Conservation (phyloP, 2,797 vertebrate species). For the Sciurus vulgaris region DNA sequence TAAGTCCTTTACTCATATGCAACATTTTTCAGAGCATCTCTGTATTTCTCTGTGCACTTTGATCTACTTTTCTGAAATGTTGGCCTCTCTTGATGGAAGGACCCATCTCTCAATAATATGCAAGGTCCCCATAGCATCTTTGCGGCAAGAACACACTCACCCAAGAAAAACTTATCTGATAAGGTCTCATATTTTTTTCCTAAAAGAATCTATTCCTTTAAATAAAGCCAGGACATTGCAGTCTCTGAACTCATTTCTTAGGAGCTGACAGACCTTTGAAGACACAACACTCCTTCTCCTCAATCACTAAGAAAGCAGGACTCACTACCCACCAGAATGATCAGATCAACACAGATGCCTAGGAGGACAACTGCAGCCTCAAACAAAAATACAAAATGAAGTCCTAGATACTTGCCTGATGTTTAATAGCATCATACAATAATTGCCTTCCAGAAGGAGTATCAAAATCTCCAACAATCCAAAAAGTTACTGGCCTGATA, state of each 20-base stretch:
- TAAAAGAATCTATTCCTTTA: background rate
- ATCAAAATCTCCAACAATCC: conserved; percentile 98
- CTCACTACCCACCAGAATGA: background rate
- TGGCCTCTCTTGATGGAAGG: background rate
- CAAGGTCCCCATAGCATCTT: background rate
- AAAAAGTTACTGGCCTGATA: conserved; percentile 97
- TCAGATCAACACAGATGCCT: background rate
- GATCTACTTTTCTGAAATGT: background rate
- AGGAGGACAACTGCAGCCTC: background rate
- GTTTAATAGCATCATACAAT: conserved; percentile 97
- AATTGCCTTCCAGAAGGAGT: conserved; percentile 94
- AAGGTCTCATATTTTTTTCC: background rate
- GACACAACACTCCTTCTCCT: background rate
- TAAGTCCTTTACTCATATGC: background rate
- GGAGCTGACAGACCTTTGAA: background rate
- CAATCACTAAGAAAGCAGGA: background rate
- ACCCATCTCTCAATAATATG: background rate
- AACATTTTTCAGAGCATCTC: background rate
- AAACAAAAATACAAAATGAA: background rate
- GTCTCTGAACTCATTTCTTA: background rate
- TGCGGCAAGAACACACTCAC: background rate
- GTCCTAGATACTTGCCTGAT: conserved; percentile 91
- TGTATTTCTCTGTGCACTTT: background rate
- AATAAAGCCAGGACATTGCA: background rate
- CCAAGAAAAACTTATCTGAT: background rate